A percentile compares a stretch with the other conserved stretches of the same genome.
phyloP scores from a whole-genome alignment of 2,797 vertebrate species.

The Pachyuromys duprasi region DNA sequence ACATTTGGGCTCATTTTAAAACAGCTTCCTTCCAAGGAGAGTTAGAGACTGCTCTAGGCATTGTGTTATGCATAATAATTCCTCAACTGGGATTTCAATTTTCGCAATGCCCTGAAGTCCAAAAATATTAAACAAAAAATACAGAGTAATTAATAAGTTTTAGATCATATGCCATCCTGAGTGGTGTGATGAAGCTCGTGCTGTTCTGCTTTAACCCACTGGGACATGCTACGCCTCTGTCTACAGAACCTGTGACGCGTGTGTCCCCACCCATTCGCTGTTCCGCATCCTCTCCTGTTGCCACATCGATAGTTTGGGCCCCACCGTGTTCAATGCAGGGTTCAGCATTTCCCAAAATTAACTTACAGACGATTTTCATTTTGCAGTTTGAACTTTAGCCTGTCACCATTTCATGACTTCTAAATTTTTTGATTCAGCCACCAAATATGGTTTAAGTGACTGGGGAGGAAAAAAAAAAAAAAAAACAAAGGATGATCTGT shows the following conservation, averaged over 20 bases:
- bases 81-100: background rate
- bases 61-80: background rate
- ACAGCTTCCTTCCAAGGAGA: background rate
- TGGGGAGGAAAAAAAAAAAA: accelerated
- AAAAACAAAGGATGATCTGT: background rate
- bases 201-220: background rate
- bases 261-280: background rate
- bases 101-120: background rate
- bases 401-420: background rate
- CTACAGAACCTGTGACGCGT: background rate
- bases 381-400: background rate
- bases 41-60: background rate
- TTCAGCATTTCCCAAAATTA: background rate
- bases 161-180: background rate
- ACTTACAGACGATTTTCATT: background rate
- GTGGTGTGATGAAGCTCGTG: background rate
- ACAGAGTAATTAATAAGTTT: background rate
- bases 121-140: background rate
- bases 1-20: conserved; percentile 18
- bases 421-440: background rate
- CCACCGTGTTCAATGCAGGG: too few relatives aligned
- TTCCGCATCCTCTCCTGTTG: background rate
- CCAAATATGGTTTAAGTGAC: background rate
- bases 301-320: background rate
- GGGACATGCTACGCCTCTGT: background rate